Evolutionary conservation across 2,888 invertebrate species (phyloP).

Genomic region (Eupsilia transversa): DNA sequence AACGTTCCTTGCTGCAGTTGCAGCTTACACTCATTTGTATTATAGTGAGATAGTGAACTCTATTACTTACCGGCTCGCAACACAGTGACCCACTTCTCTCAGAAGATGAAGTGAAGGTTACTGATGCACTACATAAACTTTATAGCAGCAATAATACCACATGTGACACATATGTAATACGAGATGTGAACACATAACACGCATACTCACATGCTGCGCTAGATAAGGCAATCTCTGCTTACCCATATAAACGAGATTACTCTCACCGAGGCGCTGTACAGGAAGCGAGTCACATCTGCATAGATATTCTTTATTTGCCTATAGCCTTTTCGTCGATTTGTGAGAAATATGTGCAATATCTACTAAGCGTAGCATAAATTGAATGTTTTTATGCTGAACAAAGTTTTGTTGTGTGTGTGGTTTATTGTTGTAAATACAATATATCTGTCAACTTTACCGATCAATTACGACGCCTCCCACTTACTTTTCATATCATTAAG

Average conservation of each 20-base stretch:
- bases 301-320: background rate
- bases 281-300: slow-evolving; percentile 35
- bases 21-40: background rate
- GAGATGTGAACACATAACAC: background rate
- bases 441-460: too few relatives aligned
- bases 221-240: slow-evolving; percentile 6
- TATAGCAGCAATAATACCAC: slow-evolving; percentile 9
- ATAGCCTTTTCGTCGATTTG: background rate
- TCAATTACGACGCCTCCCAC: too few relatives aligned
- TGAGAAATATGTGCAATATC: background rate
- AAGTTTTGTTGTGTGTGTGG: slow-evolving; percentile 17
- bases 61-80: background rate
- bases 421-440: slow-evolving; percentile 19
- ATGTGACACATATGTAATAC: background rate
- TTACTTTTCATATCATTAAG: too few relatives aligned
- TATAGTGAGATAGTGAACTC: background rate
- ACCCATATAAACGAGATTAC: background rate
- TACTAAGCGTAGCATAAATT: background rate
- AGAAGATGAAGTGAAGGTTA: slow-evolving; percentile 3
- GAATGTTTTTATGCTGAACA: slow-evolving; percentile 16
- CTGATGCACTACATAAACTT: slow-evolving; percentile 5
- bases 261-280: background rate
- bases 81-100: slow-evolving; percentile 21
- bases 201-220: background rate
- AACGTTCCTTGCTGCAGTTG: background rate